phyloP scores from a whole-genome alignment of 2,888 invertebrate genomes.

The Drosophila merina region DNA sequence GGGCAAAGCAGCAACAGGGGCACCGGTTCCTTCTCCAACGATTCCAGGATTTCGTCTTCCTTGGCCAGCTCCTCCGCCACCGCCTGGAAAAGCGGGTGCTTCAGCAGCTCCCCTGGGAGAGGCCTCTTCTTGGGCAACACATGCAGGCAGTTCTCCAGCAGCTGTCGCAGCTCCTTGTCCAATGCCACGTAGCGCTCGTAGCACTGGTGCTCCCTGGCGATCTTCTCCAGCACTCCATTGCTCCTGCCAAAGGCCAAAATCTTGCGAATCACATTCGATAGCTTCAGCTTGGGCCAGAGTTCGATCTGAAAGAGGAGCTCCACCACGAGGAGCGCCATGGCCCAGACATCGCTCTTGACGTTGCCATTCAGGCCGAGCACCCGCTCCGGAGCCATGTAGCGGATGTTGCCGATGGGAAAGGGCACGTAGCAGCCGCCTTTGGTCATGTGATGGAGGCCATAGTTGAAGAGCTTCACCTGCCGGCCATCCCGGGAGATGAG shows the following conservation, averaged over 20 bases:
- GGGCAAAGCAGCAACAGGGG: constrained; percentile 84
- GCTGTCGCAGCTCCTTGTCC: constrained; percentile 80
- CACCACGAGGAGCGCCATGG: constrained; percentile 94
- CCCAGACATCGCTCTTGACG: constrained; percentile 96
- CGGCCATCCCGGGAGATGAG: constrained; percentile 88
- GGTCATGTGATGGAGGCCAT: constrained; percentile 97
- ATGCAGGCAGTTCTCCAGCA: constrained; percentile 90
- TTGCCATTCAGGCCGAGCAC: constrained; percentile 88
- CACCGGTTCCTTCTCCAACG: constrained; percentile 73
- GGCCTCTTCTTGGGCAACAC: constrained; percentile 87
- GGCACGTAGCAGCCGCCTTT: constrained; percentile 93
- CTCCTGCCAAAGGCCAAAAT: constrained; percentile 86
- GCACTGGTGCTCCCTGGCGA: constrained; percentile 91
- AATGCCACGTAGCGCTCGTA: constrained; percentile 77
- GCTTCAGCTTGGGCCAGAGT: constrained; percentile 90
- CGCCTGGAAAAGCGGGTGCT: constrained; percentile 85
- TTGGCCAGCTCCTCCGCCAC: neutral
- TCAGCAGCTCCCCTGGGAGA: constrained; percentile 86
- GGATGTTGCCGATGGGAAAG: constrained; percentile 93
- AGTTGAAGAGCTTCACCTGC: constrained; percentile 93
- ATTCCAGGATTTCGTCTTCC: neutral
- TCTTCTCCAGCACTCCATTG: constrained; percentile 87
- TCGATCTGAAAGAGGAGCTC: constrained; percentile 90
- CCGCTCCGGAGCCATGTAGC: constrained; percentile 93
- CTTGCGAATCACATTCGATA: constrained; percentile 89